phyloP scores from a whole-genome alignment of 2,113 vertebrate genomes.

The Crypturellus undulatus region DNA sequence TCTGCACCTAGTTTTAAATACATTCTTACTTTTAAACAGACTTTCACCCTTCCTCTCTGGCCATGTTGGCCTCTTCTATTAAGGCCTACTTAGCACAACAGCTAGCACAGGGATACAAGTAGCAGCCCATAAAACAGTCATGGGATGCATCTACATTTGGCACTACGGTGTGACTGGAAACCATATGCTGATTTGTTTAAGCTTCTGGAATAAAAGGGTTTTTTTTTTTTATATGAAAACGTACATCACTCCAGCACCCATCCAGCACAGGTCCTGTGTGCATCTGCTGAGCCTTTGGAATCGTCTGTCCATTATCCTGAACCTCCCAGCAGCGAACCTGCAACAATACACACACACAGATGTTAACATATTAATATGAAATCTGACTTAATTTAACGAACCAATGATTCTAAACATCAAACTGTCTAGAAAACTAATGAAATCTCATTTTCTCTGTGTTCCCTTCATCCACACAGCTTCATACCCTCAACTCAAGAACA shows the following conservation, averaged over 20 bases:
- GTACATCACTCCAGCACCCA: constrained; percentile 96
- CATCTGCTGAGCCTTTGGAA: constrained; percentile 99
- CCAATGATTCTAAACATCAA: not conserved
- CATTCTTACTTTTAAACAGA: not conserved
- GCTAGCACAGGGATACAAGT: not conserved
- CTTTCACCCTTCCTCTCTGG: not conserved
- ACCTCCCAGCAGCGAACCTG: constrained; percentile 99
- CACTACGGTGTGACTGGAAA: not conserved
- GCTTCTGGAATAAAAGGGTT: not conserved
- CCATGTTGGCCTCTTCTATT: not conserved
- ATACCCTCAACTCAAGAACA: not conserved
- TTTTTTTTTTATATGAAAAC: constrained; percentile 24
- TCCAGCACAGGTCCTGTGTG: constrained; percentile 95
- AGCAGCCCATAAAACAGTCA: not conserved
- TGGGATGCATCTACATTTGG: rapidly evolving
- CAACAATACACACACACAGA: not conserved
- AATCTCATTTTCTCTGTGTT: not conserved
- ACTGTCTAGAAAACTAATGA: not conserved
- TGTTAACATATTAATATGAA: rapidly evolving
- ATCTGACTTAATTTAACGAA: rapidly evolving
- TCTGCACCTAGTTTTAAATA: not conserved
- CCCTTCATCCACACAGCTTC: not conserved
- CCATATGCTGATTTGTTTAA: not conserved
- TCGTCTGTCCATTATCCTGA: constrained; percentile 96
- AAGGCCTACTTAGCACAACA: not conserved